Conservation (phyloP, 2,888 invertebrate genomes). For the Cheilosia grossa region DNA sequence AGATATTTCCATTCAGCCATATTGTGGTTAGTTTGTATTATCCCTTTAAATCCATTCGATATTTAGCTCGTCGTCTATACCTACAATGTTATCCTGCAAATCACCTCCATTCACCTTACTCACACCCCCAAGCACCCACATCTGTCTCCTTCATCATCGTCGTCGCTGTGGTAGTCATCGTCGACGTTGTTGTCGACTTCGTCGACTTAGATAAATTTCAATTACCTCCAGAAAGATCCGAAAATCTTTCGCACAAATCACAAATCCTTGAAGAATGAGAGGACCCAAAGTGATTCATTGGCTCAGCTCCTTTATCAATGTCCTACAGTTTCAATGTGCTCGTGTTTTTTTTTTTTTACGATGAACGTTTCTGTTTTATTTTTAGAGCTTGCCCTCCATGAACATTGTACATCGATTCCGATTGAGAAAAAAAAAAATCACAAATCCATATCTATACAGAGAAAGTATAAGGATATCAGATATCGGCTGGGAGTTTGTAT, state of each 20-base stretch:
- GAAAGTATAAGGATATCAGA: constrained; percentile 31
- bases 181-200: constrained; percentile 42
- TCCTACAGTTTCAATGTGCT: constrained; percentile 54
- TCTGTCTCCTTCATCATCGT: constrained; percentile 56
- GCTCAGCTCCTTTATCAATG: constrained; percentile 67
- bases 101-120: constrained; percentile 52
- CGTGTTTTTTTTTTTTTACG: constrained; percentile 15
- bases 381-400: constrained; percentile 27
- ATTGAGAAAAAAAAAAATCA: constrained; percentile 57
- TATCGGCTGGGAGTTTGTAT: background rate
- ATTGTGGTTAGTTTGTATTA: constrained; percentile 56
- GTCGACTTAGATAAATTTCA: constrained; percentile 73
- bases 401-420: constrained; percentile 47
- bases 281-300: constrained; percentile 66
- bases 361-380: constrained; percentile 28
- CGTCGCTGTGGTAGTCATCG: constrained; percentile 21
- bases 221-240: constrained; percentile 68
- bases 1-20: constrained; percentile 34
- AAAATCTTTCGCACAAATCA: constrained; percentile 74
- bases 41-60: constrained; percentile 64
- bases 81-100: constrained; percentile 22
- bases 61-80: constrained; percentile 45
- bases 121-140: constrained; percentile 24
- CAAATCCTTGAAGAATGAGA: constrained; percentile 60
- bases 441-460: constrained; percentile 25